Percentiles rank a stretch among this genome's conserved stretches.
These are phyloP conservation scores for Xenops minutus DNA, from an alignment of 2,797 vertebrate genomes.

Conservation along the genomic window DNA sequence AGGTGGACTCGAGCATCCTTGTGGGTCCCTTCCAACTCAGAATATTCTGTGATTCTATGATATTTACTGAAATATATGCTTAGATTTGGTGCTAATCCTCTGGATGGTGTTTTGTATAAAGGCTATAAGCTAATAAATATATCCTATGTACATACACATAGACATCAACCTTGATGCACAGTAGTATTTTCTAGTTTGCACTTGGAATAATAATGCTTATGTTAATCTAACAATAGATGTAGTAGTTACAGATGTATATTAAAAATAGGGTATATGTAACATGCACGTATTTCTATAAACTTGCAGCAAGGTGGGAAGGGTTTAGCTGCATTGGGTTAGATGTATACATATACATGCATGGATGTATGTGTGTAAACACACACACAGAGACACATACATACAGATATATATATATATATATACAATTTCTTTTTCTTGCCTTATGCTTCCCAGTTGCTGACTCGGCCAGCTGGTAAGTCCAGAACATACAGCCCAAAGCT, in stretches of 20 bases:
- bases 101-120: neutral
- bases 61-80: neutral
- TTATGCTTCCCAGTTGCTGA: neutral
- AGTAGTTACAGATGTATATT: neutral
- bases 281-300: neutral
- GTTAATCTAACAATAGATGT: neutral
- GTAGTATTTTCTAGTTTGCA: neutral
- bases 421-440: neutral
- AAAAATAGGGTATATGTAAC: neutral
- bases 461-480: neutral
- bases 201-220: neutral
- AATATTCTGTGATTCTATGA: neutral
- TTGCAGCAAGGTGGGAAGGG: neutral
- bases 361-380: neutral
- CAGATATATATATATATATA: too few relatives aligned
- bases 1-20: neutral
- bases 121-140: neutral
- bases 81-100: neutral
- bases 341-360: neutral
- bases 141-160: neutral
- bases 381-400: too few relatives aligned
- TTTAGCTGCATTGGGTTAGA: neutral
- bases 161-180: neutral
- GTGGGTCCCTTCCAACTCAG: neutral
- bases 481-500: neutral